A percentile compares a stretch with the other conserved stretches of the same genome.
Evolutionary conservation across 2,113 vertebrate genomes (phyloP).

Genomic region (Leiothrix lutea): DNA sequence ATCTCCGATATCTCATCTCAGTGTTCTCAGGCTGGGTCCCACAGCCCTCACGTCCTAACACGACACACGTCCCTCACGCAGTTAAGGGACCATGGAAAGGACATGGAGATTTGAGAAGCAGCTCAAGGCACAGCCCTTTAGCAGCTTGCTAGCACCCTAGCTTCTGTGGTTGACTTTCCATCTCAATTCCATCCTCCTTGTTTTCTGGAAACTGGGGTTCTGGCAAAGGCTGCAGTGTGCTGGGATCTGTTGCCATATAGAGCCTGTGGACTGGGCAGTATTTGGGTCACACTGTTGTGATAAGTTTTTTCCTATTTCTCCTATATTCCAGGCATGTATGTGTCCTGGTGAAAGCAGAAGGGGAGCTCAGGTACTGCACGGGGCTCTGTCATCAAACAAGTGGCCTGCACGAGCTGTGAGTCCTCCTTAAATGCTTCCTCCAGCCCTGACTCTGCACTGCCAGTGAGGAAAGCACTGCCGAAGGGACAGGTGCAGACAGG

Average conservation of each 20-base stretch:
- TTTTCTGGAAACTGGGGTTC: neutral
- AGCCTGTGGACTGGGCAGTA: neutral
- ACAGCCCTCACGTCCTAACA: neutral
- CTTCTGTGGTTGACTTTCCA: neutral
- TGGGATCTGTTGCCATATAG: neutral
- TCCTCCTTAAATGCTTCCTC: neutral
- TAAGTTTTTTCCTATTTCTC: neutral
- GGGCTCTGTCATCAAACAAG: too few relatives aligned
- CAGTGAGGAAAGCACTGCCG: neutral
- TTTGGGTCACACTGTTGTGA: neutral
- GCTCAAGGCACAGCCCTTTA: neutral
- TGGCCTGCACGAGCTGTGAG: neutral
- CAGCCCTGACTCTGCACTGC: neutral
- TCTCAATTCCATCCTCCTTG: neutral
- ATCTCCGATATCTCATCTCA: neutral
- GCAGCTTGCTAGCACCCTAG: neutral
- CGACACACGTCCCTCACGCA: too few relatives aligned
- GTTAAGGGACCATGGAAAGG: neutral
- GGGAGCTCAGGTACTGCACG: neutral
- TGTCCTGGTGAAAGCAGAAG: neutral
- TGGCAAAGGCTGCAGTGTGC: neutral
- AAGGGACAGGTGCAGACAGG: neutral
- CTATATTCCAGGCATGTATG: accelerated
- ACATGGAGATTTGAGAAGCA: neutral
- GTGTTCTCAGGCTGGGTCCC: neutral